Conservation (phyloP, 2,888 invertebrate genomes). For the Lepidochrysops patricia region DNA sequence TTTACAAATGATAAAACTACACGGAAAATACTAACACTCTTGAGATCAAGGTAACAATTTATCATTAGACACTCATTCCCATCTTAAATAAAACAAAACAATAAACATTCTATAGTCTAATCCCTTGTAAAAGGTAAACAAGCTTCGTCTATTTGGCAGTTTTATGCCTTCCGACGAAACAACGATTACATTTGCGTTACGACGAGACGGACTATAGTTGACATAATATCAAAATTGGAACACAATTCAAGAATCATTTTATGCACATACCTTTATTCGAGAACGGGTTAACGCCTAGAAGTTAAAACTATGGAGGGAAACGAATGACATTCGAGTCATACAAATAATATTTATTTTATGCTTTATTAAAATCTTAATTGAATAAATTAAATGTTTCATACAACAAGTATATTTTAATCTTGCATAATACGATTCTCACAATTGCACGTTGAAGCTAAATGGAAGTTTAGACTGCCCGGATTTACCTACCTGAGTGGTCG, state of each 20-base stretch:
- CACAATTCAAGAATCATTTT: slow-evolving; percentile 18
- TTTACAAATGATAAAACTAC: slow-evolving; percentile 56
- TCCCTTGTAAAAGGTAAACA: background rate
- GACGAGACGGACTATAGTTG: background rate
- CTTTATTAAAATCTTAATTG: slow-evolving; percentile 10
- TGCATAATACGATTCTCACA: slow-evolving; percentile 12
- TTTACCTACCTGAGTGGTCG: too few species aligned
- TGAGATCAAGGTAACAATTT: slow-evolving; percentile 55
- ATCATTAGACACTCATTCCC: slow-evolving; percentile 21
- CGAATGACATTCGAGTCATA: slow-evolving; percentile 7
- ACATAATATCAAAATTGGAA: background rate
- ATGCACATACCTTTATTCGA: slow-evolving; percentile 12
- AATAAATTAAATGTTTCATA: background rate
- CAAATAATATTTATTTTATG: slow-evolving; percentile 11
- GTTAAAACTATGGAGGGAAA: slow-evolving; percentile 13
- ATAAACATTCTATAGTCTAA: background rate
- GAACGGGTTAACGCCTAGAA: slow-evolving; percentile 13
- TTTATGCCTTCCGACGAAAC: background rate
- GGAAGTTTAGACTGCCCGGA: background rate
- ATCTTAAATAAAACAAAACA: slow-evolving; percentile 10
- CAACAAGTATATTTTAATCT: background rate
- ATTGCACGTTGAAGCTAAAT: slow-evolving; percentile 4
- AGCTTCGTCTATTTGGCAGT: background rate
- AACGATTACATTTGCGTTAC: background rate
- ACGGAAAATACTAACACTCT: slow-evolving; percentile 62